Conservation (phyloP, 1,140 invertebrate species). For the Zaprionus africanus region DNA sequence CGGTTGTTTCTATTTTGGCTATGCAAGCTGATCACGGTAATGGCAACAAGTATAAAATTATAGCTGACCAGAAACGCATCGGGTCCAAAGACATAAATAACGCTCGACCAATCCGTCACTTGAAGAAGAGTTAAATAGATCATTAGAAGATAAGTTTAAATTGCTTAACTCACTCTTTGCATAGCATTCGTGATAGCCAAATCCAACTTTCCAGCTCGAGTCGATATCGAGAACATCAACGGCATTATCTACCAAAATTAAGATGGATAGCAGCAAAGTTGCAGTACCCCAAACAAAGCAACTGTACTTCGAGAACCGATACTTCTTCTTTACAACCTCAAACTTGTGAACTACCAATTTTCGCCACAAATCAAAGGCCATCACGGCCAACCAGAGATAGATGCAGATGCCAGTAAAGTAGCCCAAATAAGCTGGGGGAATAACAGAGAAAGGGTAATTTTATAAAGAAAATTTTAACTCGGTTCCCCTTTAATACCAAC, state of each 20-base stretch:
- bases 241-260: background rate
- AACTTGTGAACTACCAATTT: background rate
- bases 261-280: background rate
- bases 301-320: background rate
- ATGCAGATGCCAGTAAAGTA: background rate
- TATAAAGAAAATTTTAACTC: too few species aligned
- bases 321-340: background rate
- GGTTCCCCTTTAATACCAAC: background rate
- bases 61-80: background rate
- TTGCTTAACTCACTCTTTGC: background rate
- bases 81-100: background rate
- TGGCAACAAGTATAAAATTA: background rate
- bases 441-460: too few species aligned
- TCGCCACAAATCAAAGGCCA: background rate
- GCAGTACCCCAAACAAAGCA: conserved; percentile 6
- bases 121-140: background rate
- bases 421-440: background rate
- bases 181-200: background rate
- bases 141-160: too few species aligned
- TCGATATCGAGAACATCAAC: background rate
- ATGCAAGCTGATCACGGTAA: background rate
- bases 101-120: background rate
- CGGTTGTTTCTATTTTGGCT: background rate
- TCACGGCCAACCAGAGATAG: background rate
- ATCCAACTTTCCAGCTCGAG: conserved; percentile 2